Evolutionary conservation across 2,113 vertebrate species (phyloP), one percentile per base, ranked within the genome.

Genomic region (Paramisgurnus dabryanus): DNA sequence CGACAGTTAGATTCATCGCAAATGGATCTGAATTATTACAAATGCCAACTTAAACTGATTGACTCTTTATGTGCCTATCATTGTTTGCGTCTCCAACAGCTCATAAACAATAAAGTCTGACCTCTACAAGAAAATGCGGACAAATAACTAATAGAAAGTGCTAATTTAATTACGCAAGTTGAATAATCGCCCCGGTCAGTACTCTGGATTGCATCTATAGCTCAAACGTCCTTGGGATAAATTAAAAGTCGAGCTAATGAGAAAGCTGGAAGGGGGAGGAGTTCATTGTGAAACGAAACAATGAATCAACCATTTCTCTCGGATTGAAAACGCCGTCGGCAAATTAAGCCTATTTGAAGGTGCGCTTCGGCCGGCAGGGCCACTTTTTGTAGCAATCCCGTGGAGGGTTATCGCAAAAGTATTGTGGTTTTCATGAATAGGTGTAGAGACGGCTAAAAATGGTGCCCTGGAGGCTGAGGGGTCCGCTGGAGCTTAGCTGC

Each of bases 151-250:
- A 67, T 65, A 41, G 65, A 58, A 73, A 17, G 82, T 86, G 82
- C 88, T 89, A 87, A 89, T 90, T 88, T 81, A 84, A 81, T 91
- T 90, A 91, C 68, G 65, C 82, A 90, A 90, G 83, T 58, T 84
- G 85, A 89, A 88, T 90, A 90, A 91, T 91, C 91, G 88, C 83
- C 84, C 85, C 84, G 79, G 87, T 90, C 87, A 86, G 85, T 82
- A 71, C 15, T 85, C 85, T 80, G 80, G 65, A 80, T 85, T 76
- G 58, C 61, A 84, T 75, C 83, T 68, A 78, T 68, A 72, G 86
- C 85, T 81, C 83, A 85, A 18, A 53, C 69, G 86, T 89, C 88
- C 86, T 90, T 86, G 85, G 83, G 84, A 84, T 83, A 83, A 63
- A 84, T 66, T 53, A 71, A 67, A 65, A 68, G 22, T 61, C 3